Conservation (phyloP, 2,888 invertebrate genomes). For the Thymelicus sylvestris region DNA sequence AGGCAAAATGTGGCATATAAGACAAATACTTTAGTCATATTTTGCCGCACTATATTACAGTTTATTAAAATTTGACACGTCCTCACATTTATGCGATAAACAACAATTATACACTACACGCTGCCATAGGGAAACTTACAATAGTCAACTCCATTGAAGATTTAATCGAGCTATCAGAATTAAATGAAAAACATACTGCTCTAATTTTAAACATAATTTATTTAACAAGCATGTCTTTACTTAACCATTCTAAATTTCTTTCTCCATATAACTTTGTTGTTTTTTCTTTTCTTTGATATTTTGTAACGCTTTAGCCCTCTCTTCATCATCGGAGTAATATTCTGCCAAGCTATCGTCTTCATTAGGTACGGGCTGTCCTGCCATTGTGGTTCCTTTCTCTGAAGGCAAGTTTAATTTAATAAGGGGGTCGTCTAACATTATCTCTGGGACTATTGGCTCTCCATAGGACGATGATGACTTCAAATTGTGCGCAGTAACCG, state of each 20-base stretch:
- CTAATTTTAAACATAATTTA: constrained; percentile 47
- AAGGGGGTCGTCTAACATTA: constrained; percentile 62
- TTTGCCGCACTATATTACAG: no score
- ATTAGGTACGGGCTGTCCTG: constrained; percentile 60
- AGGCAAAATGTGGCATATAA: no score
- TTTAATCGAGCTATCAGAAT: not conserved
- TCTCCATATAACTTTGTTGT: constrained; percentile 61
- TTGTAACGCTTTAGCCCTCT: constrained; percentile 72
- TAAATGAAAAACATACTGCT: constrained; percentile 7
- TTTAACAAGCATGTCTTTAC: constrained; percentile 58
- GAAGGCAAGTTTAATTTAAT: constrained; percentile 64
- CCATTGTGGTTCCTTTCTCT: constrained; percentile 66
- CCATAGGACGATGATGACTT: constrained; percentile 48
- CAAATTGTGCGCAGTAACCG: constrained; percentile 74
- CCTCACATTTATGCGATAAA: no score
- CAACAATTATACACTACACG: no score
- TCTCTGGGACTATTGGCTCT: constrained; percentile 53
- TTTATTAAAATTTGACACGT: no score
- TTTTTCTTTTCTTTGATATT: constrained; percentile 68
- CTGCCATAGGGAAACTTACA: no score
- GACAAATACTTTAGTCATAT: no score
- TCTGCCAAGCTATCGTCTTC: constrained; percentile 72
- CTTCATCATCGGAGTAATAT: constrained; percentile 82
- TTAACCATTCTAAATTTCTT: constrained; percentile 66
- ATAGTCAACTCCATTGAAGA: no score